These are phyloP conservation scores for Urocolius indicus DNA, from an alignment of 2,113 vertebrate genomes.

Conservation along the genomic window DNA sequence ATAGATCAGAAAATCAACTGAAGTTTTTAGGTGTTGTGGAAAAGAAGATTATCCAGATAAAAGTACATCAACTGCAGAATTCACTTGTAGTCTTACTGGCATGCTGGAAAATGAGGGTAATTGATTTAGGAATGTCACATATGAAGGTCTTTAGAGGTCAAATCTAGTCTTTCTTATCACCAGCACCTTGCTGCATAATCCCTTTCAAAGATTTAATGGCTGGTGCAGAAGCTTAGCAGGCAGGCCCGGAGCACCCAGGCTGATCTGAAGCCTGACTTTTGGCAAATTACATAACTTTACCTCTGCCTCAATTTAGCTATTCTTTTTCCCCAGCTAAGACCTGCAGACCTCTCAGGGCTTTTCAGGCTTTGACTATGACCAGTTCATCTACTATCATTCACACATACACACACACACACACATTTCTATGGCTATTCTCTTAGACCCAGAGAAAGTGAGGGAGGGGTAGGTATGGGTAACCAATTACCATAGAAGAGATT, in stretches of 20 bases:
- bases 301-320: background rate
- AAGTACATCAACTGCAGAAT: background rate
- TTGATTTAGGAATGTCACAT: background rate
- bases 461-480: background rate
- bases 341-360: rapidly evolving
- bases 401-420: background rate
- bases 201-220: constrained; percentile 29
- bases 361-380: background rate
- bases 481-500: background rate
- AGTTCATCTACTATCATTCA: background rate
- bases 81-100: background rate
- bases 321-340: background rate
- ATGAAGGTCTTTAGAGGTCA: constrained; percentile 37
- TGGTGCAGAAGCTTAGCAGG: constrained; percentile 21
- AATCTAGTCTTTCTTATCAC: constrained; percentile 5
- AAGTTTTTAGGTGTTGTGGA: background rate
- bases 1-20: background rate
- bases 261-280: background rate
- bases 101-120: background rate
- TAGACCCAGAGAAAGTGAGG: background rate
- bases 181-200: constrained; percentile 27
- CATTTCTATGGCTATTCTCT: background rate
- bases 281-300: background rate
- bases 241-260: background rate
- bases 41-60: background rate